phyloP scores from a whole-genome alignment of 1,140 invertebrate genomes.

The Drosophila bocqueti region DNA sequence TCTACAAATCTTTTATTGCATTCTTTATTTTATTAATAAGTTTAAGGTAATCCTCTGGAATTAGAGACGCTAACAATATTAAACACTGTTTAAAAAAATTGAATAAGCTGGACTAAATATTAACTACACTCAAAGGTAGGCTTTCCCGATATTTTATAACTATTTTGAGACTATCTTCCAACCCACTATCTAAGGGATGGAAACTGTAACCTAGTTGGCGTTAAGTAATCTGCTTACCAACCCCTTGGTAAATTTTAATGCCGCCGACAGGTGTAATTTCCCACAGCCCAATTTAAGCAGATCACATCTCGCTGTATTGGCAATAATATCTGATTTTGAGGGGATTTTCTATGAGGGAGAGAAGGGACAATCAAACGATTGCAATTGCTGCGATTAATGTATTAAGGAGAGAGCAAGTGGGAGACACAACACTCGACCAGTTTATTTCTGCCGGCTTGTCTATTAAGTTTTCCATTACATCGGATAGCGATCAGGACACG shows the following conservation, averaged over 20 bases:
- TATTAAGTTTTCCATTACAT: constrained; percentile 78
- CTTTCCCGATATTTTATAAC: not conserved
- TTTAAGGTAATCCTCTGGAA: too few relatives aligned
- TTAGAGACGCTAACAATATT: too few relatives aligned
- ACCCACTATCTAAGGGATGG: constrained; percentile 16
- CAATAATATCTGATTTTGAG: constrained; percentile 37
- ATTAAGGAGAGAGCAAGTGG: not conserved
- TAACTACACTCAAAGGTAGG: not conserved
- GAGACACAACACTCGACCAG: not conserved
- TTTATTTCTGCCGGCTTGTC: constrained; percentile 37
- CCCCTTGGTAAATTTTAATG: constrained; percentile 6
- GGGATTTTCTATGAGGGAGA: constrained; percentile 19
- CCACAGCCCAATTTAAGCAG: constrained; percentile 31
- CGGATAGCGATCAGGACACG: constrained; percentile 68
- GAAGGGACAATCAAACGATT: constrained; percentile 28
- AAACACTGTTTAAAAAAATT: too few relatives aligned
- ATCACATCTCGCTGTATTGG: constrained; percentile 34
- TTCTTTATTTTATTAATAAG: too few relatives aligned
- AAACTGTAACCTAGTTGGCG: not conserved
- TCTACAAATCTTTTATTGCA: too few relatives aligned
- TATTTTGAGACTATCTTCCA: not conserved
- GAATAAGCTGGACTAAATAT: too few relatives aligned
- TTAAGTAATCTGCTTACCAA: constrained; percentile 35
- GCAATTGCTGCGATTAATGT: constrained; percentile 49
- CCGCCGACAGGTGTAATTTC: constrained; percentile 39